phyloP scores from a whole-genome alignment of 2,888 invertebrate species.

The Andrena dorsata region DNA sequence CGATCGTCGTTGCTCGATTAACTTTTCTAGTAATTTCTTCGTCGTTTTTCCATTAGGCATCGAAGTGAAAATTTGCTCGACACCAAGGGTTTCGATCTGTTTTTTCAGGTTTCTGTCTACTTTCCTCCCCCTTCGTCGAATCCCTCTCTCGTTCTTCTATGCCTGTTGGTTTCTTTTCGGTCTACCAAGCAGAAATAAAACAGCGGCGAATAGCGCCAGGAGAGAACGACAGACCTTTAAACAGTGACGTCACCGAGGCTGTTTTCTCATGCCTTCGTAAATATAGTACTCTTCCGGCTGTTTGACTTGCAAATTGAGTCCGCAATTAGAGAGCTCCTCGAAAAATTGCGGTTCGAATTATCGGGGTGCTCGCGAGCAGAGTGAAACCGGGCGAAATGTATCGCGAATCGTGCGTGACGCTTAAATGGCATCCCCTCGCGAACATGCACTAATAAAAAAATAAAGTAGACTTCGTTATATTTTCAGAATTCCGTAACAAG shows the following conservation, averaged over 20 bases:
- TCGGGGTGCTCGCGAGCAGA: constrained; percentile 4
- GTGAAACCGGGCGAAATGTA: not conserved
- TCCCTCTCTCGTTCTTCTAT: constrained; percentile 2
- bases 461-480: too few species aligned
- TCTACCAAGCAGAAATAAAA: constrained; percentile 67
- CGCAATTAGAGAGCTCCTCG: constrained; percentile 44
- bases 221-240: constrained; percentile 66
- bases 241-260: constrained; percentile 65
- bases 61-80: not conserved
- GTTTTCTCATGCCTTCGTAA: constrained; percentile 69
- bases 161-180: constrained; percentile 13
- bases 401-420: not conserved
- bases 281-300: constrained; percentile 68
- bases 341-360: constrained; percentile 55
- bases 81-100: constrained; percentile 16
- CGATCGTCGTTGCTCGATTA: constrained; percentile 50
- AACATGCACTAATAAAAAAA: not conserved
- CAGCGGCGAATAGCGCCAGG: constrained; percentile 61
- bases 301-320: constrained; percentile 57
- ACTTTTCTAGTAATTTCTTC: not conserved
- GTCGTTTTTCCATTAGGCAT: not conserved
- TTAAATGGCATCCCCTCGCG: not conserved
- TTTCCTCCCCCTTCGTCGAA: not conserved
- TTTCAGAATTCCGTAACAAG: too few species aligned
- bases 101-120: constrained; percentile 26